Base-by-base conservation (phyloP, 2,888 invertebrate genomes). In the Drosophila melanocephala region DNA sequence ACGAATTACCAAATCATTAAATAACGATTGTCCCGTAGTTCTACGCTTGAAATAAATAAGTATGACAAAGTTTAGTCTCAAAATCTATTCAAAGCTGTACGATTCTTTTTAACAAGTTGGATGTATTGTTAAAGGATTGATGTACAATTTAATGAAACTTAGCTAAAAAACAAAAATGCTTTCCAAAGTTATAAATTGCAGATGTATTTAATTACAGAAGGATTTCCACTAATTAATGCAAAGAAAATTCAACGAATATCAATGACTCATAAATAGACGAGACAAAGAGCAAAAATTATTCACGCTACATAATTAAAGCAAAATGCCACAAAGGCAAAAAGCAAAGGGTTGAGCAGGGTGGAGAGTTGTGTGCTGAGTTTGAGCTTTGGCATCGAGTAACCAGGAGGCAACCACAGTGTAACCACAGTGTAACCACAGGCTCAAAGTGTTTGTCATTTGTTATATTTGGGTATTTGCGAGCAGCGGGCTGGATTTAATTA, bases 401-500 rank as follows among this genome's bases (percentile, higher is more conserved):
- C 79, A 63, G 72, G 57, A 71, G 63, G 56, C 35, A 75, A 63
- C 59, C 71, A 72, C 62, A 30, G 47, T 58, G 51, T 55, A 39
- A 56, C 53, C 63, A 61, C 65, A 33, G 32, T 22, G 37, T 39
- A 57, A 30, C 57, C 30, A 57, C 39, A 51, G 70, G 35, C 61
- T 50, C 71, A 79, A 89, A 88, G 87, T 89, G 88, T 89, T 91
- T 89, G 91, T 88, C 91, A 89, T 91, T 83, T 87, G 81, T 75
- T 75, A 79, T 72, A 74, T 77, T 77, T 62, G 53, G 58, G 61
- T 12, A 55, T 57, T 57, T 30, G 39, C n/a, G 56, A 39, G 56
- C 70, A 66, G 64, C 59, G 66, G 69, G 71, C 72, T 74, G 87
- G 91, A 91, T 93, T 93, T 93, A 93, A 93, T 93, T 93, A 93